Percentiles rank a stretch among this genome's conserved stretches.
Evolutionary conservation across 2,888 invertebrate genomes (phyloP).

Genomic region (Brachyopa scutellaris): DNA sequence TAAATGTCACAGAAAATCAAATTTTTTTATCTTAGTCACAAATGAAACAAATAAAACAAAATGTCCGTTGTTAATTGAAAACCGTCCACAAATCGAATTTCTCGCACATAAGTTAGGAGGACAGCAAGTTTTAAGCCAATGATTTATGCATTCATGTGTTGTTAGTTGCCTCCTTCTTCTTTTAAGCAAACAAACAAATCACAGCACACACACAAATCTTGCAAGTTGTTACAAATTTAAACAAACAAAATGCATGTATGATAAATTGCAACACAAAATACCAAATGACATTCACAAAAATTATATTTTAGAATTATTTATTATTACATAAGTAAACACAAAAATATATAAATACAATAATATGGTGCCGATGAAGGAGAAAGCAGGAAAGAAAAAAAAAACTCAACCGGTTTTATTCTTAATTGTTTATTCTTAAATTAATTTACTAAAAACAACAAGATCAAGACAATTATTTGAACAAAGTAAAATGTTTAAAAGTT

Average conservation of each 20-base stretch:
- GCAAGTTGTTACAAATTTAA: constrained; percentile 30
- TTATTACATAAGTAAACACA: constrained; percentile 59
- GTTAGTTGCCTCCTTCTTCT: constrained; percentile 48
- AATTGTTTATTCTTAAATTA: constrained; percentile 17
- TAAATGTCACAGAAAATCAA: no score
- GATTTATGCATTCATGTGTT: constrained; percentile 38
- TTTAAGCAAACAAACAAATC: background rate
- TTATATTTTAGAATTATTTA: constrained; percentile 67
- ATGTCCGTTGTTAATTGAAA: constrained; percentile 59
- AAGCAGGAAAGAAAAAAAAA: constrained; percentile 14
- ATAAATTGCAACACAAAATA: constrained; percentile 62
- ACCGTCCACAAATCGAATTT: constrained; percentile 72
- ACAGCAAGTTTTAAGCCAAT: constrained; percentile 24
- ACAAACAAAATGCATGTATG: constrained; percentile 45
- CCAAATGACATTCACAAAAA: constrained; percentile 73
- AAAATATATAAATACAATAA: constrained; percentile 17
- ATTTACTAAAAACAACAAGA: constrained; percentile 17
- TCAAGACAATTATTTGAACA: constrained; percentile 1
- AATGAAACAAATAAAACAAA: constrained; percentile 47
- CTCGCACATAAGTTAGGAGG: constrained; percentile 58
- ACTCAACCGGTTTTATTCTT: constrained; percentile 26
- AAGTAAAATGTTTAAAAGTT: constrained; percentile 10
- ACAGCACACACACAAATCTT: constrained; percentile 18
- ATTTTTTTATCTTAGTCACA: constrained; percentile 45
- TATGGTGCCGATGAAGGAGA: constrained; percentile 41